Base-by-base conservation (phyloP, 64 coral and sea anemone species). In the Cladopsammia gracilis region DNA sequence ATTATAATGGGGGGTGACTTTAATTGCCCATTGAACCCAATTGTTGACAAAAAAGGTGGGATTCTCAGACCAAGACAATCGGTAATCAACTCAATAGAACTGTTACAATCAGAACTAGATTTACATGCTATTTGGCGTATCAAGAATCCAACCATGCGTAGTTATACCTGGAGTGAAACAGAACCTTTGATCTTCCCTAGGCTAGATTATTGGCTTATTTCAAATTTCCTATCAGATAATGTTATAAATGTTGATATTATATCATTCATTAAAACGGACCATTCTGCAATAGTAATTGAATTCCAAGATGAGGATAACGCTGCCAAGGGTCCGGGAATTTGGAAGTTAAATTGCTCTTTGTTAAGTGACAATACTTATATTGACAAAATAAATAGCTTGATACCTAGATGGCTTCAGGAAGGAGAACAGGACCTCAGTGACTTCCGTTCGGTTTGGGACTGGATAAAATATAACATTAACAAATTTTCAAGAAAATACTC, bases 281-380 rank as follows among this genome's bases (percentile, higher is more conserved):
- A 77, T 25, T 65, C 82, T 20, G 82, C 82, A n/a, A 86, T 86
- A 19, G 4, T 3, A 69, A 50, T 86, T 69, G 82, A 70, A 45
- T 70, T 86, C 52, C 16, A 86, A 51, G 50, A 82, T 52, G 44
- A 59, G n/a, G 78, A 61, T 61, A 48, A 82, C 11, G 22, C 14
- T 13, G 77, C 12, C 53, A 92, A 92, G 73, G 79, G 84, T 46
- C 62, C 62, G 43, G 79, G 60, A 0, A 52, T 87, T 86, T 86
- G 82, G 90, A 92, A 92, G 86, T n/a, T 92, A 54, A 93, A 87
- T n/a, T 85, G 73, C 19, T 91, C 70, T 14, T 14, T 91, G 13
- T 52, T 84, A 7, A 83, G 25, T 16, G 86, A 93, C 51, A 60
- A 93, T 42, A 9, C 26, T 26, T 88, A 81, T 59, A 58, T 93